Percentiles rank a stretch among this genome's conserved stretches.
These are phyloP conservation scores for Acyrthosiphon pisum DNA, from an alignment of 1,140 invertebrate genomes.

Conservation along the genomic window DNA sequence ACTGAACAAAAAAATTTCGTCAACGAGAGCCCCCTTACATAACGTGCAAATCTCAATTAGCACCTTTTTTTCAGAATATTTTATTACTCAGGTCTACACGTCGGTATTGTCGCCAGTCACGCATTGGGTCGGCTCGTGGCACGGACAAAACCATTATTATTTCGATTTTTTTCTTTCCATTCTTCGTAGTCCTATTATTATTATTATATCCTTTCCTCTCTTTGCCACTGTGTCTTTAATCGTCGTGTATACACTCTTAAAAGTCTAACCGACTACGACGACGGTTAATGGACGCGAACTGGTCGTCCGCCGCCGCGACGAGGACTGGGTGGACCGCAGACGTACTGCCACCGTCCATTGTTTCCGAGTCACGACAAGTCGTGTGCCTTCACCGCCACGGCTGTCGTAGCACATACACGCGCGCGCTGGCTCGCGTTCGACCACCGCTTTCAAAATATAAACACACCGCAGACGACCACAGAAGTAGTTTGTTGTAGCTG, in stretches of 20 bases:
- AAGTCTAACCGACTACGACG: conserved; percentile 9
- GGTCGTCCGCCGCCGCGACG: conserved; percentile 4
- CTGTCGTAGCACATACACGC: conserved; percentile 33
- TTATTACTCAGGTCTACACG: not conserved
- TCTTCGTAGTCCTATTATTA: conserved; percentile 23
- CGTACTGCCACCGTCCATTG: conserved; percentile 54
- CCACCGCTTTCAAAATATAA: conserved; percentile 34
- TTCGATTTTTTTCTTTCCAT: conserved; percentile 48
- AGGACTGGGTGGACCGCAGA: conserved; percentile 26
- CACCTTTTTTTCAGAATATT: conserved; percentile 35
- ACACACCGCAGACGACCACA: conserved; percentile 25
- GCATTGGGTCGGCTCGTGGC: conserved; percentile 53
- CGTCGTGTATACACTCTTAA: conserved; percentile 41
- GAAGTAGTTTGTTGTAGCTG: conserved; percentile 19
- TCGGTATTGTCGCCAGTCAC: conserved; percentile 52
- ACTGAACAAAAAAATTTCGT: conserved; percentile 16
- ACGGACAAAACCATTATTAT: conserved; percentile 56
- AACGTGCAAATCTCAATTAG: conserved; percentile 42
- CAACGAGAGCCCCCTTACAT: not conserved
- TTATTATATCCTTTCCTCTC: conserved; percentile 9
- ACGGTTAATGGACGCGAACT: conserved; percentile 37
- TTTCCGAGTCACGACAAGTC: conserved; percentile 56
- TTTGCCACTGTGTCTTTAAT: conserved; percentile 14
- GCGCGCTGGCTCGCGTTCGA: not conserved
- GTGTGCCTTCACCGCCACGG: conserved; percentile 37